Percentiles rank a stretch among this genome's conserved stretches.
phyloP scores from a whole-genome alignment of 2,888 invertebrate species.

The Lacanobia wlatinum region DNA sequence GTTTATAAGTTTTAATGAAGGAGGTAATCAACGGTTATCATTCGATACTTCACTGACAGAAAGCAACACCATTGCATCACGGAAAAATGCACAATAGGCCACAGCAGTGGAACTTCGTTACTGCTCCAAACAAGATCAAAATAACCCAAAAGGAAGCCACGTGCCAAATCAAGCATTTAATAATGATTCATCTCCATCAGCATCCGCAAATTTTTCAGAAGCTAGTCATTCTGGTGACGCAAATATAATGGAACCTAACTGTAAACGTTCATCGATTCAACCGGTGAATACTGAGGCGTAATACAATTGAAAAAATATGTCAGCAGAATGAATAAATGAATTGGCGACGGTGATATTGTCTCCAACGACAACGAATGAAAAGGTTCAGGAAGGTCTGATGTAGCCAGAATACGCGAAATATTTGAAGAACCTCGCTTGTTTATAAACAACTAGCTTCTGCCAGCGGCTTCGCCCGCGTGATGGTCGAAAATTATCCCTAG shows the following conservation, averaged over 20 bases:
- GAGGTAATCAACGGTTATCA: background rate
- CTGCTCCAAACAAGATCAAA: background rate
- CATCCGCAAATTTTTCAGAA: conserved; percentile 29
- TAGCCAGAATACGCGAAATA: no score
- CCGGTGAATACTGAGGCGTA: conserved; percentile 32
- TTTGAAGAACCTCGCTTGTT: background rate
- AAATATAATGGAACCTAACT: conserved; percentile 44
- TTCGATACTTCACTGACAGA: no score
- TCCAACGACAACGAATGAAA: background rate
- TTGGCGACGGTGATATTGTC: conserved; percentile 1
- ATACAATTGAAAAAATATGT: conserved; percentile 37
- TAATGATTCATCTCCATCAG: conserved; percentile 32
- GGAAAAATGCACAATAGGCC: background rate
- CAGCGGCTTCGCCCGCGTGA: no score
- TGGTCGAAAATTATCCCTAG: no score
- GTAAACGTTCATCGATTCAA: conserved; percentile 34
- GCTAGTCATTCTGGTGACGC: conserved; percentile 36
- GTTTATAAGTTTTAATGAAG: background rate
- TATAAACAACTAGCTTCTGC: no score
- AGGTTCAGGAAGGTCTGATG: no score
- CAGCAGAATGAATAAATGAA: conserved; percentile 35
- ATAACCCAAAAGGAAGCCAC: background rate
- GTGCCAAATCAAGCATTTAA: conserved; percentile 21
- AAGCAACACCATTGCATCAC: background rate
- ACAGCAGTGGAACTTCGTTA: background rate